A percentile compares a stretch with the other conserved stretches of the same genome.
Conservation (phyloP, 2,888 invertebrate species). For the Lamproptera curius region DNA sequence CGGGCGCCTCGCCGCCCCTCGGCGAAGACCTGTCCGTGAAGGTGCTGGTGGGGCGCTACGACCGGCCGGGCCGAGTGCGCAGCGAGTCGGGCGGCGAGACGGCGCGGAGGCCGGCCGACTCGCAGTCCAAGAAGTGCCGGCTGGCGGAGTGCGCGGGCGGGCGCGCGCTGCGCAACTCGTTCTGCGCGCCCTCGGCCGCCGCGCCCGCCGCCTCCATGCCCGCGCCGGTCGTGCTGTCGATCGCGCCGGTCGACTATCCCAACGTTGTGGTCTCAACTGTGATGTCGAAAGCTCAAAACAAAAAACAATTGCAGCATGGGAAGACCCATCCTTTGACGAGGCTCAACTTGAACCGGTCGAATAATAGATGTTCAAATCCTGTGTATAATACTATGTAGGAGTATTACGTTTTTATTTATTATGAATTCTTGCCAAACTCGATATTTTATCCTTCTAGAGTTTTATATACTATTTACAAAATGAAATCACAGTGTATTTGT, state of each 20-base stretch:
- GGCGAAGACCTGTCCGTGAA: constrained; percentile 79
- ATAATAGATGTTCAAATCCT: constrained; percentile 84
- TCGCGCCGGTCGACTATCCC: constrained; percentile 67
- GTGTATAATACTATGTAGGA: constrained; percentile 92
- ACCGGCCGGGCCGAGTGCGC: constrained; percentile 35
- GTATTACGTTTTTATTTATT: constrained; percentile 72
- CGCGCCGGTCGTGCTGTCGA: constrained; percentile 57
- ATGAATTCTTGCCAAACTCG: constrained; percentile 77
- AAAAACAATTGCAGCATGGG: constrained; percentile 92
- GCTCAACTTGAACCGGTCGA: constrained; percentile 88
- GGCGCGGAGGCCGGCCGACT: constrained; percentile 27
- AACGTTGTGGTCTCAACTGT: constrained; percentile 82
- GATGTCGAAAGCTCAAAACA: constrained; percentile 84
- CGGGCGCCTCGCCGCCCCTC: constrained; percentile 66
- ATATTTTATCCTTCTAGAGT: constrained; percentile 77
- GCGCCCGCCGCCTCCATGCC: constrained; percentile 40
- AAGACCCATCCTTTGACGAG: constrained; percentile 94
- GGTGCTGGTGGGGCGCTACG: constrained; percentile 82
- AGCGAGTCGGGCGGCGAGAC: constrained; percentile 39
- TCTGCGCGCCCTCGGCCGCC: constrained; percentile 33
- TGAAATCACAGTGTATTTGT: constrained; percentile 74
- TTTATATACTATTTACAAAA: constrained; percentile 76
- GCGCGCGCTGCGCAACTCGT: constrained; percentile 33
- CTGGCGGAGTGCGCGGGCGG: constrained; percentile 33
- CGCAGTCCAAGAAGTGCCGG: constrained; percentile 28